A percentile compares a stretch with the other conserved stretches of the same genome.
phyloP scores from a whole-genome alignment of 2,113 vertebrate species.

The Danionella cerebrum region DNA sequence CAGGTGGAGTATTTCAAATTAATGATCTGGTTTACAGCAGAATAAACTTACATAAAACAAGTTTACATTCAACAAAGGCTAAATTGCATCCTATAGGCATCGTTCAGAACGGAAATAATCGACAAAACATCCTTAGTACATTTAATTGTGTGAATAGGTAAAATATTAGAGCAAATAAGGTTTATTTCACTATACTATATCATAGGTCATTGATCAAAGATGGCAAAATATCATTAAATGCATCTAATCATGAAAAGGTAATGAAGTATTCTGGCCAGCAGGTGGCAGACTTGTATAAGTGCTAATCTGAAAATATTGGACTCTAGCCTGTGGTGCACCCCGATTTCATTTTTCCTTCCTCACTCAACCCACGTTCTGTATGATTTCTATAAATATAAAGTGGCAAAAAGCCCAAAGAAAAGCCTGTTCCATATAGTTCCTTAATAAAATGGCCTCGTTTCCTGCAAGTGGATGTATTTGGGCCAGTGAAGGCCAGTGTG shows the following conservation, averaged over 20 bases:
- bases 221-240: no score
- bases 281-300: conserved; percentile 15
- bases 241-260: no score
- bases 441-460: conserved; percentile 2
- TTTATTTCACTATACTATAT: no score
- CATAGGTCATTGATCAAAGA: no score
- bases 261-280: background rate
- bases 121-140: no score
- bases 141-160: no score
- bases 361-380: background rate
- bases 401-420: background rate
- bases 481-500: background rate
- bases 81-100: background rate
- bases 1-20: background rate
- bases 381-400: background rate
- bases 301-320: background rate
- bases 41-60: background rate
- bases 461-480: background rate
- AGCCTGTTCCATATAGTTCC: background rate
- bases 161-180: no score
- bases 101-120: no score
- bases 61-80: background rate
- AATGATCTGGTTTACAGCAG: background rate
- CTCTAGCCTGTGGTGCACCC: background rate
- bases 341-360: background rate